Percentiles rank a stretch among this genome's conserved stretches.
Conservation (phyloP, 2,113 vertebrate genomes). For the Burhinus oedicnemus region DNA sequence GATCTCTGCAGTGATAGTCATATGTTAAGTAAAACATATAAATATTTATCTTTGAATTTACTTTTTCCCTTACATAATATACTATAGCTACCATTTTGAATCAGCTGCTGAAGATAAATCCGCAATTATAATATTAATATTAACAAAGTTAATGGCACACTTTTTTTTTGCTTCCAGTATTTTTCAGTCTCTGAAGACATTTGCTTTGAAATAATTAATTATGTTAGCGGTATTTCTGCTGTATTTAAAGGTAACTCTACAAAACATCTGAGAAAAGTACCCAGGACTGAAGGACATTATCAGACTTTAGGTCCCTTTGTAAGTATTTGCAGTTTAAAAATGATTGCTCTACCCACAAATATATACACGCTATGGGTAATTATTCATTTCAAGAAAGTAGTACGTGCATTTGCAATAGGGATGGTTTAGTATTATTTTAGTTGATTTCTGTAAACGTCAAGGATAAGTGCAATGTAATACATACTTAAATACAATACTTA, state of each 20-base stretch:
- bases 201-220: background rate
- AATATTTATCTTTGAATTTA: background rate
- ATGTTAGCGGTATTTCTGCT: background rate
- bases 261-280: background rate
- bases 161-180: background rate
- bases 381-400: background rate
- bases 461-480: background rate
- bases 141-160: background rate
- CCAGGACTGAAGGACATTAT: background rate
- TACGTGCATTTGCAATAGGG: background rate
- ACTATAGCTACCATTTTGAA: background rate
- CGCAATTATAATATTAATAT: background rate
- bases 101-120: background rate
- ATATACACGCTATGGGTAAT: background rate
- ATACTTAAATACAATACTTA: background rate
- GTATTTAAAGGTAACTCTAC: background rate
- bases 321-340: background rate
- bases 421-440: background rate
- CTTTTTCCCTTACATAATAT: background rate
- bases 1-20: background rate
- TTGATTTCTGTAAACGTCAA: background rate
- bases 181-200: conserved; percentile 3
- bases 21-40: background rate
- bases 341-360: background rate
- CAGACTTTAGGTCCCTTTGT: background rate